Percentiles rank a stretch among this genome's conserved stretches.
Evolutionary conservation across 1,140 invertebrate genomes (phyloP).

Genomic region (Ctenoplectra terminalis): DNA sequence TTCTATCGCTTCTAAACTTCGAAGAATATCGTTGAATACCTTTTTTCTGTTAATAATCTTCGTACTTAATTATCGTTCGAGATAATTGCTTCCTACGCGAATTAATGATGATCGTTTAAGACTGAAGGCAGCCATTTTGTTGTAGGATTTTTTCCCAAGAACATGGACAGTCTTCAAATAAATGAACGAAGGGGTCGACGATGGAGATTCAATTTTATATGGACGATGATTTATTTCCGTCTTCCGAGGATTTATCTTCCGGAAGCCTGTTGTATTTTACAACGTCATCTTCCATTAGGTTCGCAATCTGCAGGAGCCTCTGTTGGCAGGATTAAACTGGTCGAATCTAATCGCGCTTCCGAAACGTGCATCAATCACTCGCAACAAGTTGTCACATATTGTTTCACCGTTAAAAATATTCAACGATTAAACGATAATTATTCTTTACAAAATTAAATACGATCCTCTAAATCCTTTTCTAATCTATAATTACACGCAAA

Average conservation of each 20-base stretch:
- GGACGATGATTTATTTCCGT: slow-evolving; percentile 65
- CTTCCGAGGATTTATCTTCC: slow-evolving; percentile 60
- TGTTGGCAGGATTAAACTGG: slow-evolving; percentile 49
- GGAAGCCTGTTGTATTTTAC: slow-evolving; percentile 59
- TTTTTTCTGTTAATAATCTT: no score
- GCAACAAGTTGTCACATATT: neutral
- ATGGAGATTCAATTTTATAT: slow-evolving; percentile 60
- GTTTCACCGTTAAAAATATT: slow-evolving; percentile 12
- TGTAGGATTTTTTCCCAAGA: slow-evolving; percentile 28
- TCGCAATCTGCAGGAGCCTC: slow-evolving; percentile 44
- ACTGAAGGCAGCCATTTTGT: slow-evolving; percentile 35
- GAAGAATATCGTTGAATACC: no score
- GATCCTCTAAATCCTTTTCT: no score
- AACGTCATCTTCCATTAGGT: slow-evolving; percentile 64
- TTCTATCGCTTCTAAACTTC: no score
- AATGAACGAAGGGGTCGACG: slow-evolving; percentile 28
- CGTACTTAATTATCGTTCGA: slow-evolving; percentile 16
- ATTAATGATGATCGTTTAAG: slow-evolving; percentile 16
- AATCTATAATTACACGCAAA: no score
- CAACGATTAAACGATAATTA: slow-evolving; percentile 16
- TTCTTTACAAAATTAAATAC: no score
- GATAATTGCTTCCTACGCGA: neutral
- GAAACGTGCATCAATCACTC: slow-evolving; percentile 35
- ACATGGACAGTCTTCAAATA: neutral
- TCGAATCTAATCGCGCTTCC: slow-evolving; percentile 49